phyloP scores from a whole-genome alignment of 2,797 vertebrate genomes.

The Choloepus didactylus region DNA sequence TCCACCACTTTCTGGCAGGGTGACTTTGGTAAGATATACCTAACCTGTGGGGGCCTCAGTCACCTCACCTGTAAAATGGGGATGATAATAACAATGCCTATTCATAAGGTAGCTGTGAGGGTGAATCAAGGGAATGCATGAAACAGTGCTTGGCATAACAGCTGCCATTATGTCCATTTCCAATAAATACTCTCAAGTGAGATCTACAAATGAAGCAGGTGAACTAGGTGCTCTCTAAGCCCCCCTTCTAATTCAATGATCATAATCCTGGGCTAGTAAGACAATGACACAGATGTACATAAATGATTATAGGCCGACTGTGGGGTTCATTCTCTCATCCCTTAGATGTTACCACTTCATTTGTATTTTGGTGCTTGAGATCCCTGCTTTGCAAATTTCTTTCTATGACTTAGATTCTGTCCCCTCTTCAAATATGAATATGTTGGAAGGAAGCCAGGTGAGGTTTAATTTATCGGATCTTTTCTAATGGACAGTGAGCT shows the following conservation, averaged over 20 bases:
- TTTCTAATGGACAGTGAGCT: not conserved
- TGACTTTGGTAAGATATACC: not conserved
- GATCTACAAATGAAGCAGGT: not conserved
- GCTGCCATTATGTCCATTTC: not conserved
- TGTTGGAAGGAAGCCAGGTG: not conserved
- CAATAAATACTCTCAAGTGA: not conserved
- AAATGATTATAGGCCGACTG: not conserved
- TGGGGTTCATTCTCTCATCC: not conserved
- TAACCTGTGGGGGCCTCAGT: slow-evolving; percentile 31
- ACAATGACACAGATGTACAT: not conserved
- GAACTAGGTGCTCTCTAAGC: not conserved
- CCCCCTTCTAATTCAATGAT: not conserved
- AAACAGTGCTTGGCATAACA: not conserved
- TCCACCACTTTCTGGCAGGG: not conserved
- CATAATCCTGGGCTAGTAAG: not conserved
- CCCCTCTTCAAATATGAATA: not conserved
- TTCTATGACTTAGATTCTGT: not conserved
- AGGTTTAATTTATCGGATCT: not conserved
- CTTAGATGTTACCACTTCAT: too few relatives aligned
- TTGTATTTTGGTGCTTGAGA: not conserved
- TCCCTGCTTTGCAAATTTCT: not conserved
- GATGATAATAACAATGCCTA: not conserved
- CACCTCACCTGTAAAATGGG: not conserved
- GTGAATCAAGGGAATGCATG: not conserved
- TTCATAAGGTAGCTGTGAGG: not conserved